A percentile compares a stretch with the other conserved stretches of the same genome.
Evolutionary conservation across 2,888 invertebrate genomes (phyloP).

Genomic region (Eurytoma adleriae): DNA sequence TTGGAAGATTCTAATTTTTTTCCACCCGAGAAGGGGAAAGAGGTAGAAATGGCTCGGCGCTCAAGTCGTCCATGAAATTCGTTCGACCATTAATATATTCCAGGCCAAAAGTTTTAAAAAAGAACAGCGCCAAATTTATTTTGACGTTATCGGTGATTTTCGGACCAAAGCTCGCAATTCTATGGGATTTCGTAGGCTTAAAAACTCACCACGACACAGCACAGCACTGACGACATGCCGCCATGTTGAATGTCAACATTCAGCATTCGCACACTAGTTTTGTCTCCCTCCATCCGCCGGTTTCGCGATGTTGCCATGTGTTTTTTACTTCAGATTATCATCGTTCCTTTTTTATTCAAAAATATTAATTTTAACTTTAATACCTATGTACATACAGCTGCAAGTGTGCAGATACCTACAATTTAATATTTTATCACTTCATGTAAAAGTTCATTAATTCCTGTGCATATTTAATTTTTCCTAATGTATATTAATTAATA

Average conservation of each 20-base stretch:
- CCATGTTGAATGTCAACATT: slow-evolving; percentile 93
- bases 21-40: slow-evolving; percentile 53
- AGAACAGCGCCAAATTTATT: neutral
- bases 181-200: slow-evolving; percentile 46
- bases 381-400: no score
- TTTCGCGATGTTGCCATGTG: slow-evolving; percentile 53
- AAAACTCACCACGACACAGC: slow-evolving; percentile 96
- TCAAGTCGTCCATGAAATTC: slow-evolving; percentile 40
- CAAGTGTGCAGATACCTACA: no score
- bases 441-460: no score
- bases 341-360: no score
- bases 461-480: no score
- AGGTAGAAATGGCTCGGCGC: slow-evolving; percentile 42
- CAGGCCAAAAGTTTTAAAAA: neutral
- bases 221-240: slow-evolving; percentile 97
- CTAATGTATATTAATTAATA: no score
- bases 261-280: slow-evolving; percentile 61
- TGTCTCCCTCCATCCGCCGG: slow-evolving; percentile 57
- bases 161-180: slow-evolving; percentile 62
- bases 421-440: no score
- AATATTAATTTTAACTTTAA: no score
- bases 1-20: slow-evolving; percentile 70
- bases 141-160: slow-evolving; percentile 16
- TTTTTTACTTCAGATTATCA: slow-evolving; percentile 8
- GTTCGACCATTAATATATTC: neutral